phyloP scores from a whole-genome alignment of 2,888 invertebrate species.

The Timandra comae region DNA sequence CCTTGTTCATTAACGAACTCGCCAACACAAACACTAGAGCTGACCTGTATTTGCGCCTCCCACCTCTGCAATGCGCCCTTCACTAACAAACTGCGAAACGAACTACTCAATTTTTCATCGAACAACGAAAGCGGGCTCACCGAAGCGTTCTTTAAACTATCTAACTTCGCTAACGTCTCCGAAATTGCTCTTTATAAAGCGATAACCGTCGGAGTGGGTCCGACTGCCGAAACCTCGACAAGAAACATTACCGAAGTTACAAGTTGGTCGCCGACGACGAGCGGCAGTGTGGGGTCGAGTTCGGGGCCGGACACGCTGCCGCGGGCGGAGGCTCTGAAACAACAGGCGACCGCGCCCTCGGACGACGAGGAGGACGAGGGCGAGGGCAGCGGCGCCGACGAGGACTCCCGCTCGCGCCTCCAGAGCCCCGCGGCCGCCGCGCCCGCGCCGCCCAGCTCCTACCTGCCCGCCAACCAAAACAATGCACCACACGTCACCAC shows the following conservation, averaged over 20 bases:
- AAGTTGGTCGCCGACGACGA: conserved; percentile 19
- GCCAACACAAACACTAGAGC: conserved; percentile 33
- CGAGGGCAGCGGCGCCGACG: conserved; percentile 60
- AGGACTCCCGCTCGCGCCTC: conserved; percentile 38
- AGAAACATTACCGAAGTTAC: conserved; percentile 23
- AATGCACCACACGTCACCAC: conserved; percentile 25
- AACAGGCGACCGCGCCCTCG: conserved; percentile 53
- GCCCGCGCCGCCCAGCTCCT: conserved; percentile 62
- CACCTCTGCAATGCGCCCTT: conserved; percentile 57
- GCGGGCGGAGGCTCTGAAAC: conserved; percentile 53
- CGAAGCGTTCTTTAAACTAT: conserved; percentile 40
- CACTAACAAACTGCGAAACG: conserved; percentile 35
- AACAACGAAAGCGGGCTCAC: conserved; percentile 32
- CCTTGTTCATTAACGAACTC: conserved; percentile 43
- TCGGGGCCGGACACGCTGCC: conserved; percentile 30
- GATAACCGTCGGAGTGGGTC: conserved; percentile 38
- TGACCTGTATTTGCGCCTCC: conserved; percentile 50
- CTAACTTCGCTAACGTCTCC: conserved; percentile 39
- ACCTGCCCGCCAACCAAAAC: conserved; percentile 53
- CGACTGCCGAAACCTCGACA: conserved; percentile 13
- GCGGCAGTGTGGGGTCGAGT: conserved; percentile 18
- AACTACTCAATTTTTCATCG: conserved; percentile 45
- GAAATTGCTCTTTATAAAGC: conserved; percentile 36
- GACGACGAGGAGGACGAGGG: conserved; percentile 66
- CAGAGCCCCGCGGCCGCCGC: conserved; percentile 45